Evolutionary conservation across 2,113 vertebrate genomes (phyloP).

Genomic region (Chauna torquata): DNA sequence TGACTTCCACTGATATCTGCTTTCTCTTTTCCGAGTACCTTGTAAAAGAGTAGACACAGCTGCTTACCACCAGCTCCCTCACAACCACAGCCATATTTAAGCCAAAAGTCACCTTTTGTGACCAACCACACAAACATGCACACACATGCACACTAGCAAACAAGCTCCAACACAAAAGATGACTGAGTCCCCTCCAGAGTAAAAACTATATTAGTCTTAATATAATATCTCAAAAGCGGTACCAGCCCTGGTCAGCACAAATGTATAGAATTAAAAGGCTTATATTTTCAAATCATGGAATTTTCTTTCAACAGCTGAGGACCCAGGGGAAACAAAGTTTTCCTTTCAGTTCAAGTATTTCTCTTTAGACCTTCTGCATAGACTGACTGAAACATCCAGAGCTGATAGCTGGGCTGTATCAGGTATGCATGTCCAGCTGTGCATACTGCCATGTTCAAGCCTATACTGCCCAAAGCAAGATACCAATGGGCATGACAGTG

Average conservation of each 20-base stretch:
- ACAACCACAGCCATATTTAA: not conserved
- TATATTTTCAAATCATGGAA: not conserved
- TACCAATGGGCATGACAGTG: not conserved
- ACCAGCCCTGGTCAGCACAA: not conserved
- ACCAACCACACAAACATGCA: not conserved
- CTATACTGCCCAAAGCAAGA: not conserved
- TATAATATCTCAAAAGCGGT: not conserved
- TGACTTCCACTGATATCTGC: not conserved
- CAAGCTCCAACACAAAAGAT: not conserved
- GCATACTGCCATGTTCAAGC: not conserved
- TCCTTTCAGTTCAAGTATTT: not conserved
- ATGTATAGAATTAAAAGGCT: not conserved
- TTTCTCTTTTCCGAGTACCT: not conserved
- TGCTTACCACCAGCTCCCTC: not conserved
- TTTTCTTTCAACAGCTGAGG: conserved; percentile 18
- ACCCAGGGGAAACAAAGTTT: not conserved
- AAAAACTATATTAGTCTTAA: not conserved
- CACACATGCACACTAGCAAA: not conserved
- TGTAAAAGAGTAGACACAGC: not conserved
- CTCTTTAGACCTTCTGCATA: not conserved
- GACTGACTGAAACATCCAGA: not conserved
- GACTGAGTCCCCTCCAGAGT: not conserved
- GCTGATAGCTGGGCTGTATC: not conserved
- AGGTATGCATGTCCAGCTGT: not conserved
- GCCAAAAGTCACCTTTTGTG: not conserved